phyloP scores from a whole-genome alignment of 2,888 invertebrate species.

The Zygaena filipendulae region DNA sequence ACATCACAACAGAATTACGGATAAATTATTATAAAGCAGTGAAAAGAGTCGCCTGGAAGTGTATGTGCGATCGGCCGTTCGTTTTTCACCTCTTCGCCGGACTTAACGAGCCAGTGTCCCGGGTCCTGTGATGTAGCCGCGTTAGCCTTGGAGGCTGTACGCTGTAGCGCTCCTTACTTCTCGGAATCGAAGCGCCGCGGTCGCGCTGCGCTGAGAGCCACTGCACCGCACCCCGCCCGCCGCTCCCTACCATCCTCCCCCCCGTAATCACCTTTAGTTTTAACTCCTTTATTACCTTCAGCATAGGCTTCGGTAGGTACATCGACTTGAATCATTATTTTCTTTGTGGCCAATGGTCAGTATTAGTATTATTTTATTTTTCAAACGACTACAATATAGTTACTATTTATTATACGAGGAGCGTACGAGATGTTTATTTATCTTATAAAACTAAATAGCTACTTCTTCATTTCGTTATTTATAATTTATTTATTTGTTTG shows the following conservation, averaged over 20 bases:
- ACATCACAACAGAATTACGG: no score
- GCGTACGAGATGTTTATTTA: no score
- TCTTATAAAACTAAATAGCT: no score
- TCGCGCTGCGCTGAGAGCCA: conserved; percentile 8
- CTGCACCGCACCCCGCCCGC: conserved; percentile 20
- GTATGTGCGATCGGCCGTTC: conserved; percentile 24
- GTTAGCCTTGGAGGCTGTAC: conserved; percentile 43
- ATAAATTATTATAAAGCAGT: no score
- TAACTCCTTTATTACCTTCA: conserved; percentile 29
- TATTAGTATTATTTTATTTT: no score
- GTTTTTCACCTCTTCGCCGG: conserved; percentile 42
- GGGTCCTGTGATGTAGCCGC: conserved; percentile 54
- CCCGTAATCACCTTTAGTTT: conserved; percentile 38
- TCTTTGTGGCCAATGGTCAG: no score
- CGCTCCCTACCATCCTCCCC: conserved; percentile 24
- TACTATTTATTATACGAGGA: no score
- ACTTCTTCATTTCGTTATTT: no score
- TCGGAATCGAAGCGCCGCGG: conserved; percentile 39
- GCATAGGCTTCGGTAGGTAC: conserved; percentile 12
- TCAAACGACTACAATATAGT: neutral
- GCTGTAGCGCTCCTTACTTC: conserved; percentile 36
- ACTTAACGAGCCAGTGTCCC: conserved; percentile 55
- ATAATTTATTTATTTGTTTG: no score
- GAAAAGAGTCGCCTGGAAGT: conserved; percentile 35
- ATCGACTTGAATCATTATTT: conserved; percentile 19